These are phyloP conservation scores for Papilio polytes DNA, from an alignment of 1,140 invertebrate genomes.

Conservation along the genomic window DNA sequence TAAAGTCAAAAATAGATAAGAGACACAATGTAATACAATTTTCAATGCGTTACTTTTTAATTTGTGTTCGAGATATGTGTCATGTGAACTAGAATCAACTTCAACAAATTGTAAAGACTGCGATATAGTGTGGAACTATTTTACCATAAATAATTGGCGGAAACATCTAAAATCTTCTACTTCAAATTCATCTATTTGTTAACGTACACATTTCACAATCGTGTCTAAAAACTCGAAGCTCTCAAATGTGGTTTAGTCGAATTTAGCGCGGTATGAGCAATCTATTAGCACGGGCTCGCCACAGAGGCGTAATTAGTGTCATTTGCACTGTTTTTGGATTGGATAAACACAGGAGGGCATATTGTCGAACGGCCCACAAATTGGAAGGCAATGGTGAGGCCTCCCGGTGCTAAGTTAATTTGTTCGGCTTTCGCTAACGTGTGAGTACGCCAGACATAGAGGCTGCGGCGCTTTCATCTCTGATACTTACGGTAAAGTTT, in stretches of 20 bases:
- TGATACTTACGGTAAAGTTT: constrained; percentile 40
- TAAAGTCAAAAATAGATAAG: too few relatives aligned
- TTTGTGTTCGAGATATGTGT: too few relatives aligned
- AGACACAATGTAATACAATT: too few relatives aligned
- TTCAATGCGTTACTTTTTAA: too few relatives aligned
- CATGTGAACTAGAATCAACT: neutral
- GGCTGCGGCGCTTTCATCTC: constrained; percentile 43
- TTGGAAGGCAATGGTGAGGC: constrained; percentile 76
- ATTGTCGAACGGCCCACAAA: constrained; percentile 72
- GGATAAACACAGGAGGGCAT: constrained; percentile 77
- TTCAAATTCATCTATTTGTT: constrained; percentile 9
- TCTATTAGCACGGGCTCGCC: constrained; percentile 70
- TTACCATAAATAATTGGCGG: neutral
- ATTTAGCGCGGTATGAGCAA: constrained; percentile 70
- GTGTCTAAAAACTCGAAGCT: constrained; percentile 28
- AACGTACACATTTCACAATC: constrained; percentile 40
- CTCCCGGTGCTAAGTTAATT: constrained; percentile 78
- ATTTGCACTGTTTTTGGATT: constrained; percentile 79
- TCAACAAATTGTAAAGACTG: neutral
- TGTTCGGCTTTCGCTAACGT: constrained; percentile 80
- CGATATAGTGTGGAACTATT: too few relatives aligned
- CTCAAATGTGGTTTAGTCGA: constrained; percentile 50
- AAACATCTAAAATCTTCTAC: neutral
- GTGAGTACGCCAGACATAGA: constrained; percentile 56
- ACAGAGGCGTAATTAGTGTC: constrained; percentile 76